Evolutionary conservation across 2,888 invertebrate species (phyloP).

Genomic region (Aspidiotus rigidus): DNA sequence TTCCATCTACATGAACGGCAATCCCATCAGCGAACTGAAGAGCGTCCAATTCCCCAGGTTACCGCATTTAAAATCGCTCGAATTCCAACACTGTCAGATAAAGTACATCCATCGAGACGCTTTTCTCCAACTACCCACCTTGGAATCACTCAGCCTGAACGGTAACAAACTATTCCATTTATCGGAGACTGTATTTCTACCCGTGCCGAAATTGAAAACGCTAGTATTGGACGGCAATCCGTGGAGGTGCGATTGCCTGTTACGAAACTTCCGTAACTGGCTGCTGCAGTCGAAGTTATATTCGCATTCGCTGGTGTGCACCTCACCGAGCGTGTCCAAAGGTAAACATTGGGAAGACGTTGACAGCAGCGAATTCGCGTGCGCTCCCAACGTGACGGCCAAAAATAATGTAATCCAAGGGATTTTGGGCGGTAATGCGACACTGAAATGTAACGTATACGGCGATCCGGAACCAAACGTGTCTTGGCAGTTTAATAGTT

Average conservation of each 20-base stretch:
- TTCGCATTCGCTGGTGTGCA: slow-evolving; percentile 63
- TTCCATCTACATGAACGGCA: slow-evolving; percentile 68
- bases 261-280: slow-evolving; percentile 76
- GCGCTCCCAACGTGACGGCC: slow-evolving; percentile 60
- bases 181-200: slow-evolving; percentile 57
- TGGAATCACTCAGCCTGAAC: slow-evolving; percentile 69
- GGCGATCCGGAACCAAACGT: slow-evolving; percentile 78
- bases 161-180: slow-evolving; percentile 67
- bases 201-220: slow-evolving; percentile 63
- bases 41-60: slow-evolving; percentile 72
- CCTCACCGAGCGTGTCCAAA: slow-evolving; percentile 59
- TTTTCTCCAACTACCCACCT: slow-evolving; percentile 61
- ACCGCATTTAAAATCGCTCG: slow-evolving; percentile 68
- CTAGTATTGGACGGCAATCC: slow-evolving; percentile 74
- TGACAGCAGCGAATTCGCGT: slow-evolving; percentile 66
- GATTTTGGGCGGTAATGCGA: slow-evolving; percentile 71
- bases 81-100: slow-evolving; percentile 70
- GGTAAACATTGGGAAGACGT: slow-evolving; percentile 70
- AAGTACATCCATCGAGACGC: slow-evolving; percentile 65
- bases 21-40: slow-evolving; percentile 63
- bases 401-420: slow-evolving; percentile 51
- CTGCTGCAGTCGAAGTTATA: slow-evolving; percentile 68
- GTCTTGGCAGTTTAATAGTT: slow-evolving; percentile 70
- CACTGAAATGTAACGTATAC: slow-evolving; percentile 68
- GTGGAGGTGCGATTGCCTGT: slow-evolving; percentile 81